Evolutionary conservation across 2,797 vertebrate genomes (phyloP), one percentile per base, ranked within the genome.

Genomic region (Dermochelys coriacea): DNA sequence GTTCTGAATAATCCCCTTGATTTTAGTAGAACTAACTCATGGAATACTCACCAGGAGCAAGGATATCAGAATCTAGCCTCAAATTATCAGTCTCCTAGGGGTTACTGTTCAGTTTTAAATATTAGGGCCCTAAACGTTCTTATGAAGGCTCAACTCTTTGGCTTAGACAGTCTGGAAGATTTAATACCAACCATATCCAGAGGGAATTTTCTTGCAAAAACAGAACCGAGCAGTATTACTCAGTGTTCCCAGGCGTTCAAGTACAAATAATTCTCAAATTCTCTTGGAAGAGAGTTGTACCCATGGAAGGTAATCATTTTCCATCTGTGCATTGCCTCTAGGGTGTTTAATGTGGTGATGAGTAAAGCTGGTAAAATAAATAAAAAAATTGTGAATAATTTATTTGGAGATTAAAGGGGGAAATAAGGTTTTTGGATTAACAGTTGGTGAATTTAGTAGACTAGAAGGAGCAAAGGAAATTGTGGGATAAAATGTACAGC

Each of bases 341-440:
- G 83, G 71, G 90, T 95, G 92, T 95, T 97, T 95, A 94, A 93
- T 97, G 93, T 78, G 96, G 82, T 92, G 91, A 45, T 93, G 96
- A 95, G 93, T 96, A 97, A 97, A 97, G 95, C 95, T 88, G 96
- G 88, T 94, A 85, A 92, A 96, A 91, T 93, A 96, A 95, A 97
- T 89, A 84, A 94, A 93, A 77, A 97, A 96, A 94, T 93, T 96
- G 96, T 94, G 96, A 97, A 97, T 96, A 95, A 94, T 97, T 96
- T 97, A 87, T 97, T 97, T 97, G 87, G 87, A 93, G 95, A 96
- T 96, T 96, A 95, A 96, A 91, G 91, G 88, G 64, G 90, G 87
- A 96, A 97, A 97, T 95, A 97, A 97, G 93, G 15, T 93, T 84
- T 93, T 88, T 94, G 54, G 77, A 95, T 86, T 96, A 91, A 92